Evolutionary conservation across 2,888 invertebrate genomes (phyloP), one percentile per base, ranked within the genome.

Genomic region (Athetis lepigone): DNA sequence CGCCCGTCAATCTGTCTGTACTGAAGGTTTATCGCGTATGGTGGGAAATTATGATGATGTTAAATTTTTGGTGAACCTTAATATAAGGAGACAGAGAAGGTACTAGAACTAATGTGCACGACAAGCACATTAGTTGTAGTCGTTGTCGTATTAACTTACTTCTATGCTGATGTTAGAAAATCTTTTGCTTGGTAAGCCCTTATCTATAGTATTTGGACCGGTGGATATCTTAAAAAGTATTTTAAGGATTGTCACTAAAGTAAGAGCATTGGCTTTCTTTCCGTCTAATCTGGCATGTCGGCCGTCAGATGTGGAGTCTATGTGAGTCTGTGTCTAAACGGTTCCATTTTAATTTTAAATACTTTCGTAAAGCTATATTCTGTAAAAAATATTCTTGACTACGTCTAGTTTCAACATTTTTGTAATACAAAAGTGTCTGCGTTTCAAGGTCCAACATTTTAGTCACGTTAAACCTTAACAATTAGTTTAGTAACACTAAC

Each of bases 401-500:
- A 18, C 19, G 6, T 49, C 21, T 2, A 33, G 13, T 42, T 49
- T 23, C 6, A 49, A 11, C 2, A 46, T 4, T 55, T 55, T 43
- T 9, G 5, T 29, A 39, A 50, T 42, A 69, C 51, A 55, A 61
- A 70, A 69, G 23, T 43, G 33, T 43, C n/a, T 2, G 13, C 7
- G 25, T 70, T 57, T 70, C 55, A 70, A 65, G 65, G 64, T 47
- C 56, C 25, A 50, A 46, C 51, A 49, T 50, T 57, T 43, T 71
- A 45, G 77, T 74, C 75, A 66, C 78, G 71, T 76, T 45, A 56
- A 33, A 49, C 40, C 45, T 49, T 33, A 43, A 51, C 47, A 75
- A 75, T 78, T 77, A 63, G 61, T 71, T 79, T 60, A 70, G 66
- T 60, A 66, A 67, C 65, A 69, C 56, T 79, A 79, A 79, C 64